Evolutionary conservation across 2,113 vertebrate genomes (phyloP).

Genomic region (Sinocyclocheilus anophthalmus): DNA sequence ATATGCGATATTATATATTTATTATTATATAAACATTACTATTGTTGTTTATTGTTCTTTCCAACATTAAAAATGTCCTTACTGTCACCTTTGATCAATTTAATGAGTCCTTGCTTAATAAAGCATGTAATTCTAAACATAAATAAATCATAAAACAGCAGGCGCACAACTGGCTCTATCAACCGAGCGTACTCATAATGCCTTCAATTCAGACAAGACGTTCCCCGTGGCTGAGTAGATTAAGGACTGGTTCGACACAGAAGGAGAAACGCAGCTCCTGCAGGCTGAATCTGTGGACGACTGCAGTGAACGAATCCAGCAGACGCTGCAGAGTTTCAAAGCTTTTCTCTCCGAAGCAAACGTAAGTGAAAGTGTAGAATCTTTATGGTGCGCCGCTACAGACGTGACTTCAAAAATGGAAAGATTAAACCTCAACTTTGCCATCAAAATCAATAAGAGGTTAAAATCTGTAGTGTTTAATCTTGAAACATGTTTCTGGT

Average conservation of each 20-base stretch:
- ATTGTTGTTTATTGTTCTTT: too few relatives aligned
- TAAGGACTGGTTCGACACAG: slow-evolving; percentile 82
- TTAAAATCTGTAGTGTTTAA: not conserved
- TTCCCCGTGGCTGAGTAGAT: too few relatives aligned
- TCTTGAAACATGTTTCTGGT: not conserved
- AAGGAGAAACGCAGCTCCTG: slow-evolving; percentile 77
- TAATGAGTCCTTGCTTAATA: not conserved
- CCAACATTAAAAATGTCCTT: too few relatives aligned
- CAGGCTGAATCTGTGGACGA: slow-evolving; percentile 73
- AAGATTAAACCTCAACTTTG: not conserved
- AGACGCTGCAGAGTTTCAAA: slow-evolving; percentile 73
- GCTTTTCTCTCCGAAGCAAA: slow-evolving; percentile 84
- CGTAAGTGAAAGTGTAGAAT: slow-evolving; percentile 66
- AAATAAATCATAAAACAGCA: too few relatives aligned
- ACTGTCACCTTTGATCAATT: not conserved
- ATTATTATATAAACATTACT: too few relatives aligned
- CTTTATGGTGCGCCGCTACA: not conserved
- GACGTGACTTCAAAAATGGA: too few relatives aligned
- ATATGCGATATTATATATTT: too few relatives aligned
- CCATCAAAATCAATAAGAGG: not conserved
- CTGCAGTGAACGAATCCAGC: slow-evolving; percentile 72
- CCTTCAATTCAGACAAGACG: too few relatives aligned
- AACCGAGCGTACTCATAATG: too few relatives aligned
- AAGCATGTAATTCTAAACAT: not conserved
- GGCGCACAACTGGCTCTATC: too few relatives aligned